Percentiles rank a stretch among this genome's conserved stretches.
These are phyloP conservation scores for Heliocidaris erythrogramma DNA, from an alignment of 35 echinoderm and acorn worm genomes.

Conservation along the genomic window DNA sequence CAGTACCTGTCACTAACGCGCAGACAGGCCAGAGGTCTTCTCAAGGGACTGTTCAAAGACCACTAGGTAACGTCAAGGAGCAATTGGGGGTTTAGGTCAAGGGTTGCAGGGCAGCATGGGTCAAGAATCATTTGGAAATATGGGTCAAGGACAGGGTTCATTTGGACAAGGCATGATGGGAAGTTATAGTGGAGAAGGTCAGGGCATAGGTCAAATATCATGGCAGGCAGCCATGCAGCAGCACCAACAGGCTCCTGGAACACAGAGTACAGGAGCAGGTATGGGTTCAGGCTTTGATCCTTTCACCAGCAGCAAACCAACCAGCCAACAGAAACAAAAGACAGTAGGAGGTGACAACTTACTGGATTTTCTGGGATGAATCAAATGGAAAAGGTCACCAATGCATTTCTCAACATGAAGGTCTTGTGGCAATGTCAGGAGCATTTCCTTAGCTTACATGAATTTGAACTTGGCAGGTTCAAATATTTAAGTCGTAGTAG, in stretches of 20 bases:
- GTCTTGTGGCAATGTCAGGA: not conserved
- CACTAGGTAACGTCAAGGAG: not conserved
- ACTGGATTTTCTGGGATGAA: slow-evolving; percentile 62
- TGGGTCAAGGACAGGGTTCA: not conserved
- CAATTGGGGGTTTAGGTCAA: not conserved
- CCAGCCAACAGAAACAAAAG: not conserved
- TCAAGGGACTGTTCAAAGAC: slow-evolving; percentile 33
- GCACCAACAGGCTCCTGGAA: not conserved
- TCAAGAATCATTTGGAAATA: slow-evolving; percentile 43
- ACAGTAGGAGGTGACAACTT: slow-evolving; percentile 31
- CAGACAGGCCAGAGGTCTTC: slow-evolving; percentile 29
- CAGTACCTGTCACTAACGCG: slow-evolving; percentile 7
- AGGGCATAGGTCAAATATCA: slow-evolving; percentile 15
- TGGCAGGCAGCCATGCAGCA: not conserved
- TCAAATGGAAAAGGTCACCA: not conserved
- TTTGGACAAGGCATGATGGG: slow-evolving; percentile 53
- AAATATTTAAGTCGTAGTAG: no score
- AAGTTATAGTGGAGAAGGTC: slow-evolving; percentile 27
- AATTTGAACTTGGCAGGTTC: no score
- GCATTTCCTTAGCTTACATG: not conserved
- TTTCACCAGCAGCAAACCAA: not conserved
- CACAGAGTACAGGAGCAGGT: not conserved
- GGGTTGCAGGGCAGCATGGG: slow-evolving; percentile 23
- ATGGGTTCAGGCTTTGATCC: slow-evolving; percentile 56
- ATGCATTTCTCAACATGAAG: not conserved